phyloP scores from a whole-genome alignment of 2,888 invertebrate species.

The Zaprionus lineosus region DNA sequence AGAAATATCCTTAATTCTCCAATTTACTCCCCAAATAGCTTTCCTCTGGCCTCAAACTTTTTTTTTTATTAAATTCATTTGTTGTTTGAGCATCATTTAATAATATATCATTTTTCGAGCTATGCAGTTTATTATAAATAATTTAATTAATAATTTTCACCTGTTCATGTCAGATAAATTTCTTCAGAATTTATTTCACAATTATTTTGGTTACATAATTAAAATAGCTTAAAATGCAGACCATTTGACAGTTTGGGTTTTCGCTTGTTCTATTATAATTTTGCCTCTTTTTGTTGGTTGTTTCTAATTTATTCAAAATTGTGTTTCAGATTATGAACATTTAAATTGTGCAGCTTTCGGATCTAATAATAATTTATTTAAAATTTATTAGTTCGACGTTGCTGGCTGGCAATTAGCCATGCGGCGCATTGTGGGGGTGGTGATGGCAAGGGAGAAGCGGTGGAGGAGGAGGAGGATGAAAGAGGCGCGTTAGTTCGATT shows the following conservation, averaged over 20 bases:
- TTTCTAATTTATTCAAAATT: slow-evolving; percentile 1
- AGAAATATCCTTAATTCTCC: too few relatives aligned
- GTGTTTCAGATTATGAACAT: neutral
- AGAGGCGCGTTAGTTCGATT: neutral
- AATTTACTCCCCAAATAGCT: too few relatives aligned
- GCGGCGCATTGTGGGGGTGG: neutral
- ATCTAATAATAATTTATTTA: slow-evolving; percentile 30
- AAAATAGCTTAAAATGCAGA: slow-evolving; percentile 47
- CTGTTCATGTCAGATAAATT: too few relatives aligned
- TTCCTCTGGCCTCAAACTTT: neutral
- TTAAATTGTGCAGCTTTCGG: slow-evolving; percentile 2
- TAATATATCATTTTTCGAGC: too few relatives aligned
- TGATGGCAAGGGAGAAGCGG: too few relatives aligned
- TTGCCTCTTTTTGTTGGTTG: slow-evolving; percentile 9
- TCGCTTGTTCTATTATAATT: slow-evolving; percentile 41
- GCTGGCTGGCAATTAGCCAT: slow-evolving; percentile 33
- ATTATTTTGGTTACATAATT: slow-evolving; percentile 31
- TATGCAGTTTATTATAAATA: slow-evolving; percentile 59
- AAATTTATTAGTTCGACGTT: slow-evolving; percentile 40
- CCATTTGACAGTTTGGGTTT: slow-evolving; percentile 47
- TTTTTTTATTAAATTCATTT: too few relatives aligned
- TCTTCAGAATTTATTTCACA: slow-evolving; percentile 19
- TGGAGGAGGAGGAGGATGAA: too few relatives aligned
- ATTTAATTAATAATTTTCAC: slow-evolving; percentile 44
- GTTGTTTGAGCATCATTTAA: too few relatives aligned